Evolutionary conservation across 2,113 vertebrate species (phyloP).

Genomic region (Pogonocichla stellata): DNA sequence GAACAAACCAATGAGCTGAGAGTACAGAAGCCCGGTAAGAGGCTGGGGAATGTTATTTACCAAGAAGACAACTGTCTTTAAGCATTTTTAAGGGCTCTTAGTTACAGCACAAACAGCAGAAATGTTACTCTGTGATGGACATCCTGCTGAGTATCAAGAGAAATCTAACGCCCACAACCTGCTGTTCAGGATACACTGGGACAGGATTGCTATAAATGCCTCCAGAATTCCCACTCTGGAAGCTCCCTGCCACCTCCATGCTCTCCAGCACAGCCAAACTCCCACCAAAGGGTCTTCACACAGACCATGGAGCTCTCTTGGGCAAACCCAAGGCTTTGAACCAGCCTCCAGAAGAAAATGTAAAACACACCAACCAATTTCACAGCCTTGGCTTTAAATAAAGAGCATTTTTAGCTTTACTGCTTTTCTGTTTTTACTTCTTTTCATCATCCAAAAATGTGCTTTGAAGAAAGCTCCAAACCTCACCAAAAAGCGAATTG

Average conservation of each 20-base stretch:
- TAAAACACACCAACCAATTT: neutral
- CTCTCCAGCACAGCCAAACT: neutral
- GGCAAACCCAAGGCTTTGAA: neutral
- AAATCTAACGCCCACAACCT: neutral
- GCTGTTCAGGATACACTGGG: neutral
- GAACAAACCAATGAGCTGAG: neutral
- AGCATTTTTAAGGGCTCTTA: neutral
- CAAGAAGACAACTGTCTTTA: neutral
- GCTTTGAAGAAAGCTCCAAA: neutral
- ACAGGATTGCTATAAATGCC: neutral
- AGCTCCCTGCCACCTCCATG: rapidly evolving
- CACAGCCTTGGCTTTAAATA: neutral
- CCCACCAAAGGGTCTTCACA: neutral
- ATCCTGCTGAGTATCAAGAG: neutral
- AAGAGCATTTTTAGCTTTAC: neutral
- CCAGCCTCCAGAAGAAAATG: neutral
- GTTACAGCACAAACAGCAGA: neutral
- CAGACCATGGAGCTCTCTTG: neutral
- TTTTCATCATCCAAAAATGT: neutral
- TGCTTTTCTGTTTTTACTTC: neutral
- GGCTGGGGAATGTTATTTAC: neutral
- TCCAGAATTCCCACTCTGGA: neutral
- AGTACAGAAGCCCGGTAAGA: neutral
- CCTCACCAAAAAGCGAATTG: neutral
- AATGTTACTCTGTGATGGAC: neutral